These are phyloP conservation scores for Montipora foliosa DNA, from an alignment of 64 coral and sea anemone species.

Conservation along the genomic window DNA sequence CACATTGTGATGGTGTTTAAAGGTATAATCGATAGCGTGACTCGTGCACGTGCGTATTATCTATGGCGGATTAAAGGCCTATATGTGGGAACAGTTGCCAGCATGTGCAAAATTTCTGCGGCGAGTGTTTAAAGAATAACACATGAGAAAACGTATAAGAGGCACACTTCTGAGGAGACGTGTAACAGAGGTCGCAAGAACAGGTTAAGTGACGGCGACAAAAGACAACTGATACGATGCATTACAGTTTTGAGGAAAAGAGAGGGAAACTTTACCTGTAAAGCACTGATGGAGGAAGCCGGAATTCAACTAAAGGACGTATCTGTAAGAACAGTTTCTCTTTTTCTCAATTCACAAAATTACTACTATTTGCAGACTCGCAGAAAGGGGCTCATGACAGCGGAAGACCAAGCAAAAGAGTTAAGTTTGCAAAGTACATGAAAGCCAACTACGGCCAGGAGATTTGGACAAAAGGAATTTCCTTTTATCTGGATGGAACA, in stretches of 20 bases:
- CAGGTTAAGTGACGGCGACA: background rate
- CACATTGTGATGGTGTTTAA: too few species aligned
- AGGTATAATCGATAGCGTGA: background rate
- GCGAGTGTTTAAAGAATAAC: constrained; percentile 47
- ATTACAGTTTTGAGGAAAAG: constrained; percentile 3
- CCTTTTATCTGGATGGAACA: constrained; percentile 51
- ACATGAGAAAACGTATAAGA: constrained; percentile 18
- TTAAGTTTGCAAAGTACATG: constrained; percentile 25
- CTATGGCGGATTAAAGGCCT: constrained; percentile 35
- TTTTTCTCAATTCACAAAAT: constrained; percentile 4
- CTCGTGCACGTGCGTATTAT: constrained; percentile 44
- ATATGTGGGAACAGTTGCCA: constrained; percentile 30
- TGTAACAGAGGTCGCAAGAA: background rate
- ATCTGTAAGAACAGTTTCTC: background rate
- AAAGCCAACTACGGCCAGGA: background rate
- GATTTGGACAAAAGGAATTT: constrained; percentile 37
- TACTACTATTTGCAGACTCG: constrained; percentile 23
- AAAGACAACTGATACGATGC: constrained; percentile 4
- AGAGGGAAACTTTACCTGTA: background rate
- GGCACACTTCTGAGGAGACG: background rate
- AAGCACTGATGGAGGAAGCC: background rate
- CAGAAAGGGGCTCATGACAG: background rate
- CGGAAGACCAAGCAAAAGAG: background rate
- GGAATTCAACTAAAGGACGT: background rate
- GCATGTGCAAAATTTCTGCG: constrained; percentile 32